Evolutionary conservation across 1,140 invertebrate species (phyloP).

Genomic region (Scaptodrosophila lebanonensis): DNA sequence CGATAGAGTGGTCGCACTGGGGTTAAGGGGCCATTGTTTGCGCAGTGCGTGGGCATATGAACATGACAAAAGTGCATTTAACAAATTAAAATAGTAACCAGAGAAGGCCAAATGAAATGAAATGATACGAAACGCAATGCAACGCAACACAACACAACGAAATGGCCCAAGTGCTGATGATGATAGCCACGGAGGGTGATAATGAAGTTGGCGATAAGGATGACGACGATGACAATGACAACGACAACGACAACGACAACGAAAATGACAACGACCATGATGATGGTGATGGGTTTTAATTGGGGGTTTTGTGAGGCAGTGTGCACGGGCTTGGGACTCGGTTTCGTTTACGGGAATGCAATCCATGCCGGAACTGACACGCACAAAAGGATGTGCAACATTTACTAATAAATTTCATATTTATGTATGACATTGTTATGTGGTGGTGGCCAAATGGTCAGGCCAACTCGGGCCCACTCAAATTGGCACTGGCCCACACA

Average conservation of each 20-base stretch:
- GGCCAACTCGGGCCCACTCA: too few species aligned
- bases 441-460: constrained; percentile 14
- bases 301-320: too few species aligned
- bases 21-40: neutral
- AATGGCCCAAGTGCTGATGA: too few species aligned
- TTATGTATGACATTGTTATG: constrained; percentile 35
- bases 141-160: too few species aligned
- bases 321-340: too few species aligned
- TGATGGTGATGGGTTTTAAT: constrained; percentile 12
- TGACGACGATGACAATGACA: too few species aligned
- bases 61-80: constrained; percentile 61
- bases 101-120: neutral
- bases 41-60: constrained; percentile 34
- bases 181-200: too few species aligned
- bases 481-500: too few species aligned
- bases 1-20: too few species aligned
- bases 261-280: too few species aligned
- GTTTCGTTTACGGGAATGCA: constrained; percentile 33
- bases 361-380: constrained; percentile 67
- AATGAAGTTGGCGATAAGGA: constrained; percentile 17
- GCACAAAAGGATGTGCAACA: constrained; percentile 71
- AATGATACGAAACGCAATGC: constrained; percentile 16
- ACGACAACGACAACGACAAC: too few species aligned
- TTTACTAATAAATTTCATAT: constrained; percentile 74
- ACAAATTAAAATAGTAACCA: constrained; percentile 66